A percentile compares a stretch with the other conserved stretches of the same genome.
Conservation (phyloP, 2,888 invertebrate genomes). For the Dolichomitus sp. region DNA sequence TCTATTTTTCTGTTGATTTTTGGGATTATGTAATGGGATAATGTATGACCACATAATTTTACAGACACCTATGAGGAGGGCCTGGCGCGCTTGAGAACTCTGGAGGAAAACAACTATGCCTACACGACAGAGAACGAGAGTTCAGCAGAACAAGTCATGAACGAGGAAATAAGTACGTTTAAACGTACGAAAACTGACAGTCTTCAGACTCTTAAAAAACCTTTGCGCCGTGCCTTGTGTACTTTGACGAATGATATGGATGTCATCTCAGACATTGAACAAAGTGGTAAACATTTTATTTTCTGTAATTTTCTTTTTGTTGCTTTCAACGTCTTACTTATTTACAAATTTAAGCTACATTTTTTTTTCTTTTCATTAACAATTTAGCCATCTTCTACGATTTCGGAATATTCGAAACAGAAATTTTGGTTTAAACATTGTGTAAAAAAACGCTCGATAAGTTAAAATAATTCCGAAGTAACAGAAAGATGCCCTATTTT, state of each 20-base stretch:
- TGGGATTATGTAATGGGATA: not conserved
- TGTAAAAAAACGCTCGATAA: no score
- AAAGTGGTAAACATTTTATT: not conserved
- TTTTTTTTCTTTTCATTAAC: no score
- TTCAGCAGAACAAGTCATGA: slow-evolving; percentile 7
- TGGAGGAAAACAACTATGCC: not conserved
- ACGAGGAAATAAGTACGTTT: not conserved
- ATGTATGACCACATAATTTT: not conserved
- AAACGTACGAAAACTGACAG: not conserved
- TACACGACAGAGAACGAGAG: slow-evolving; percentile 14
- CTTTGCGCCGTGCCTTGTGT: not conserved
- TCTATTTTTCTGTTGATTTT: not conserved
- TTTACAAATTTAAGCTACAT: no score
- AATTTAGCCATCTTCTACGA: no score
- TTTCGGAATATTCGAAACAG: no score
- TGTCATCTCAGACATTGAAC: not conserved
- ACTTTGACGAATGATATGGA: not conserved
- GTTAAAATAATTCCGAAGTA: no score
- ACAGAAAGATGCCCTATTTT: no score
- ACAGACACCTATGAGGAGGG: slow-evolving; percentile 7
- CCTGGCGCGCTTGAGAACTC: not conserved
- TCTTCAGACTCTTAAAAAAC: not conserved
- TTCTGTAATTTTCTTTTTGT: no score
- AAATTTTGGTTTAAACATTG: no score
- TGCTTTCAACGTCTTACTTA: no score